Base-by-base conservation (phyloP, 2,113 vertebrate genomes). In the Platysteira castanea region DNA sequence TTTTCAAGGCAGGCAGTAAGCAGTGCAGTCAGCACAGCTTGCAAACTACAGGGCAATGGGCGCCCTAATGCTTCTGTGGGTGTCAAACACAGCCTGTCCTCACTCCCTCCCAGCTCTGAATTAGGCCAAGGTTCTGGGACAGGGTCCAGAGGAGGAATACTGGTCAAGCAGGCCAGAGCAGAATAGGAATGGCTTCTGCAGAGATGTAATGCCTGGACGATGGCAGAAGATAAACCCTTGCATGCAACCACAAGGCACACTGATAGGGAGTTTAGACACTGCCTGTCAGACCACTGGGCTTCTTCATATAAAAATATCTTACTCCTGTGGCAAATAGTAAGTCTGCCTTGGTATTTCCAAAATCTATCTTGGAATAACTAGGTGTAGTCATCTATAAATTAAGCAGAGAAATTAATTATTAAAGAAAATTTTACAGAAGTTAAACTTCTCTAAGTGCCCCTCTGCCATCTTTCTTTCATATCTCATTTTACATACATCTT, bases 1-100 rank as follows among this genome's bases (percentile, higher is more conserved):
- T 35, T 86, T 37, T 41, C 33, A 9, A 31, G 42, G 5, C 3
- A 5, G 54, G 15, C 13, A 20, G 4, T 4, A 5, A 13, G 57
- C 56, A 31, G 12, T 5, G 1, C n/a, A 9, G 20, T 8, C 35
- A 26, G 42, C 67, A 27, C 19, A 44, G 42, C 27, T 54, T 42
- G 37, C 15, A 31, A 31, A 31, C 11, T 14, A 4, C 27, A 19
- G 14, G 27, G n/a, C 52, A 68, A 6, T 9, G 10, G 24, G 15
- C 1, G 0, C n/a, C n/a, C 44, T 24, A 42, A 27, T 20, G 10
- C 4, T 13, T 44, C 33, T 52, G 7, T 3, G 5, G 9, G 15
- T 52, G 19, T 41, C 42, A 61, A 30, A 56, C 33, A 33, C 3
- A 3, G 15, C 21, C 35, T 23, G 31, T 65, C 33, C 30, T 52